Evolutionary conservation across 2,797 vertebrate genomes (phyloP).

Genomic region (Loriculus beryllinus): DNA sequence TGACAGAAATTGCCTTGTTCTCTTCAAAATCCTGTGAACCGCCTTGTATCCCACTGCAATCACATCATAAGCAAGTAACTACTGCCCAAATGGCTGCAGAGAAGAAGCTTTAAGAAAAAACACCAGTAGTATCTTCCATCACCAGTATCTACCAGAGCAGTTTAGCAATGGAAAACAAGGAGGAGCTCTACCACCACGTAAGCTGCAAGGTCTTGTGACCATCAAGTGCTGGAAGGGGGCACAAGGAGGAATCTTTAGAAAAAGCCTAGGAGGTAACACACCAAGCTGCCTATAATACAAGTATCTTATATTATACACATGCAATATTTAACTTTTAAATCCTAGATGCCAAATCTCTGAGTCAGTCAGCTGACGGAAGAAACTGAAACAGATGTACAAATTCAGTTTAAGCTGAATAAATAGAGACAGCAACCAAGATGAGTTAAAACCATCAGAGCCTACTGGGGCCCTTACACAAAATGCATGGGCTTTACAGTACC

Average conservation of each 20-base stretch:
- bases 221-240: background rate
- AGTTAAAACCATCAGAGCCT: background rate
- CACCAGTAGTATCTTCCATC: background rate
- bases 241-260: conserved; percentile 31
- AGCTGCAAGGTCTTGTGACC: background rate
- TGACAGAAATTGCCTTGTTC: background rate
- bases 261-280: background rate
- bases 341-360: background rate
- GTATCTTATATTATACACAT: background rate
- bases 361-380: background rate
- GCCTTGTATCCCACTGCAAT: background rate
- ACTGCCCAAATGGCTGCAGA: background rate
- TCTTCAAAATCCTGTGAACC: background rate
- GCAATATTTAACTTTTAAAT: background rate
- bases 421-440: background rate
- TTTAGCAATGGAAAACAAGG: background rate
- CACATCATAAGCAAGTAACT: background rate
- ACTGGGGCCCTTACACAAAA: background rate
- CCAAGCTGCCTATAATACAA: background rate
- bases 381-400: background rate
- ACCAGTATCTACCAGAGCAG: background rate
- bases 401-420: background rate
- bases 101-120: background rate
- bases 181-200: background rate
- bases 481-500: background rate